Base-by-base conservation (phyloP, 2,888 invertebrate genomes). In the Lasioglossum zephyrum region DNA sequence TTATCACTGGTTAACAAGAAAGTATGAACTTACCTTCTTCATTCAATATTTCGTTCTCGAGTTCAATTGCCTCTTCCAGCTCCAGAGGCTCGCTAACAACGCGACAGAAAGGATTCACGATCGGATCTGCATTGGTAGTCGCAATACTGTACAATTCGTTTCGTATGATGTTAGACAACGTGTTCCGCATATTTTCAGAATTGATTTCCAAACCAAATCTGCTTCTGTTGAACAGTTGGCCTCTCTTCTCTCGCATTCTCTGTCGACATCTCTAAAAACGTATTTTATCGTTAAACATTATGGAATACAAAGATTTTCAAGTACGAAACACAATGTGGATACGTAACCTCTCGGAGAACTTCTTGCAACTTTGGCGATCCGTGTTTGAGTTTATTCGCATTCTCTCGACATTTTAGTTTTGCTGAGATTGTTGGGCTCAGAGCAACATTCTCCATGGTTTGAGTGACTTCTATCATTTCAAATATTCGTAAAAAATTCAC, bases 301-400 rank as follows among this genome's bases (percentile, higher is more conserved):
- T 66, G 0, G 22, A 13, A n/a, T 18, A 26, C 11, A 0, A 47
- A 47, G 6, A 31, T 73, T 73, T 16, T 63, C 0, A n/a, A 6
- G 16, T 47, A 47, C 44, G 9, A 11, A 5, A 41, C 13, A 60
- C 13, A 70, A 26, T 31, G 1, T 39, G 1, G 5, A 60, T 4
- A 49, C 1, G 88, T 91, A 94, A 95, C 95, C 95, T 95, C 93
- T 92, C 95, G 91, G 16, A 95, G 86, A 57, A 95, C 90, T 83
- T 95, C 95, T 81, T 94, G 94, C 49, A 95, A 89, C 86, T 94
- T 95, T 0, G 95, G 95, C 4, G 95, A 95, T 16, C 94, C 94
- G 63, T 94, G 89, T 88, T 91, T 94, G 1, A 94, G 89, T 88
- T 92, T 94, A 16, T 92, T 88, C 4, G 81, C 92, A 5, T 88